Conservation (phyloP, 2,113 vertebrate genomes). For the Uropsilus gracilis region DNA sequence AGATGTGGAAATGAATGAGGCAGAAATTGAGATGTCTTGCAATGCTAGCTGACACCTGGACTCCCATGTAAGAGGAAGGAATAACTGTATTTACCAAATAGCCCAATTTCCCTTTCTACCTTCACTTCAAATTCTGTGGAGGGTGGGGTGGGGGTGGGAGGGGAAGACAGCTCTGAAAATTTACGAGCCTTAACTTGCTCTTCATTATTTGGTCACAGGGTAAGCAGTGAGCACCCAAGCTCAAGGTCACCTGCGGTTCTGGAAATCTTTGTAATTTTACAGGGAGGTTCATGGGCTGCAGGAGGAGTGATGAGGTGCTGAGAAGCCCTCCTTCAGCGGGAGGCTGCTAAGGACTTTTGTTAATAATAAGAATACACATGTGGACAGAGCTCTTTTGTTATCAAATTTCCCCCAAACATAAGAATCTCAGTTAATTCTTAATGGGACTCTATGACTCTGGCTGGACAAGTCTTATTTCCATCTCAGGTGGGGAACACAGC, state of each 20-base stretch:
- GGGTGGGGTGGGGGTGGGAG: background rate
- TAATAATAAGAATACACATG: conserved; percentile 9
- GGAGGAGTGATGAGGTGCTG: conserved; percentile 46
- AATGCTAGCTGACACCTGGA: conserved; percentile 3
- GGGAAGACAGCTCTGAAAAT: conserved; percentile 61
- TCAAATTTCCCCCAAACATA: background rate
- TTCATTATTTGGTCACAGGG: conserved; percentile 32
- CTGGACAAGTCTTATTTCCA: background rate
- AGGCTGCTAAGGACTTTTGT: background rate
- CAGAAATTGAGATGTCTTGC: conserved; percentile 27
- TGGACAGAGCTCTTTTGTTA: background rate
- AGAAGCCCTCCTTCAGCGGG: background rate
- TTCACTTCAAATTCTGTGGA: conserved; percentile 40
- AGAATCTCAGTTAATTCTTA: background rate
- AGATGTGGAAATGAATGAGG: conserved; percentile 2
- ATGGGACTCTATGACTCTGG: background rate
- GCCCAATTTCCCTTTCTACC: background rate
- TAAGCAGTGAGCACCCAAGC: background rate
- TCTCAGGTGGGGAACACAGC: background rate
- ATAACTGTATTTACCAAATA: background rate
- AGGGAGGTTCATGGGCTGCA: background rate
- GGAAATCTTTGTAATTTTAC: conserved; percentile 51
- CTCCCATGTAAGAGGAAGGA: background rate
- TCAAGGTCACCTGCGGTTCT: conserved; percentile 16
- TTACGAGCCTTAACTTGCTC: conserved; percentile 40